Conservation (phyloP, 2,113 vertebrate species). For the Probosciger aterrimus region DNA sequence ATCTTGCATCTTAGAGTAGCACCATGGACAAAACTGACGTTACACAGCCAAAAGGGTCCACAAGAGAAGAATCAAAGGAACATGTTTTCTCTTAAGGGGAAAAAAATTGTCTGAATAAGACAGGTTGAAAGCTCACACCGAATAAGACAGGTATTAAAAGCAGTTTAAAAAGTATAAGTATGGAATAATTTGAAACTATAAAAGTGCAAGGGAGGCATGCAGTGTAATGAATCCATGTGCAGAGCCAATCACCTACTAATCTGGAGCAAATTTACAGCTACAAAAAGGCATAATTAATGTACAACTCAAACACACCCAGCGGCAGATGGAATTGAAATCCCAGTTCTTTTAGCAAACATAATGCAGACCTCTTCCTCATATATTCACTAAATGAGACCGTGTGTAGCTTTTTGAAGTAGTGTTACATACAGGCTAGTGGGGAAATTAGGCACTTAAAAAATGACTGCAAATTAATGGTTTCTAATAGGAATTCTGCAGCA, state of each 20-base stretch:
- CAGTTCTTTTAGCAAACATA: slow-evolving; percentile 29
- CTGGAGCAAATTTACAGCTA: slow-evolving; percentile 62
- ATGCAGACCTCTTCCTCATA: slow-evolving; percentile 31
- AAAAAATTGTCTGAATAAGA: neutral
- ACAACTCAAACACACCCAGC: slow-evolving; percentile 56
- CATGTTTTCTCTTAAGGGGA: neutral
- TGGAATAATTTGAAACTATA: neutral
- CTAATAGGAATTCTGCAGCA: neutral
- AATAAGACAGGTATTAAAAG: neutral
- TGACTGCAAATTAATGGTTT: slow-evolving; percentile 1
- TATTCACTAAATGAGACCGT: slow-evolving; percentile 44
- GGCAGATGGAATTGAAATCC: slow-evolving; percentile 42
- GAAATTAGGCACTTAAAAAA: slow-evolving; percentile 37
- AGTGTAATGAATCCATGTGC: neutral
- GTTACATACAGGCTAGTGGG: neutral
- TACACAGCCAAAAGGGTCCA: neutral
- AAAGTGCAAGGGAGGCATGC: neutral
- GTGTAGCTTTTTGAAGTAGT: slow-evolving; percentile 54
- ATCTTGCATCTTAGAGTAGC: neutral
- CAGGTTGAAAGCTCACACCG: neutral
- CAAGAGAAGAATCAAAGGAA: neutral
- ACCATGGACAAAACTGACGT: slow-evolving; percentile 19
- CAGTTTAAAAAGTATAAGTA: neutral
- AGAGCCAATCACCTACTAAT: slow-evolving; percentile 28
- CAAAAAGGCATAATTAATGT: slow-evolving; percentile 61